Conservation (phyloP, 2,113 vertebrate species). For the Prionailurus viverrinus region DNA sequence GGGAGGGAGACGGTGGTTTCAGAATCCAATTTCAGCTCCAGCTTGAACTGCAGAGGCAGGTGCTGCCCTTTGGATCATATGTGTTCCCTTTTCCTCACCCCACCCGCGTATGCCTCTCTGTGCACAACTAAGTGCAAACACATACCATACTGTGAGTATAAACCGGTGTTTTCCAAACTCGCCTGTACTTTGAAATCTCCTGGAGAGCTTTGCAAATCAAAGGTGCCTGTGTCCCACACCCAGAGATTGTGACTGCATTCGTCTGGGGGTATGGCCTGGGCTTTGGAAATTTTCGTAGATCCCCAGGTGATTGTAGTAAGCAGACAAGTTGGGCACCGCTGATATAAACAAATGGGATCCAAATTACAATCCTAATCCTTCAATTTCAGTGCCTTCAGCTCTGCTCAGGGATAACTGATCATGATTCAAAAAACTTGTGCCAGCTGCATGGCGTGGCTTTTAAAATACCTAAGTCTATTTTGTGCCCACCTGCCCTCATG, state of each 20-base stretch:
- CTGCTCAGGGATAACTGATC: conserved; percentile 71
- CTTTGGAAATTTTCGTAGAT: neutral
- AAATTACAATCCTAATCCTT: conserved; percentile 72
- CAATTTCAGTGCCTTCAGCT: conserved; percentile 57
- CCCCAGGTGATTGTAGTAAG: neutral
- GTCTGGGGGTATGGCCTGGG: neutral
- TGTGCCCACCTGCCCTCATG: conserved; percentile 32
- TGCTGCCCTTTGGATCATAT: neutral
- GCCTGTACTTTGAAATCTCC: accelerated
- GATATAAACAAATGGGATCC: conserved; percentile 71
- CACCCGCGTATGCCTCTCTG: accelerated
- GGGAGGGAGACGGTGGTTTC: neutral
- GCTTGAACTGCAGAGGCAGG: neutral
- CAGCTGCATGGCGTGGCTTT: conserved; percentile 1
- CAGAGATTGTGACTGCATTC: neutral
- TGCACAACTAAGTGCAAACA: neutral
- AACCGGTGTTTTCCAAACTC: neutral
- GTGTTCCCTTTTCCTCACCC: neutral
- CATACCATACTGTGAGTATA: neutral
- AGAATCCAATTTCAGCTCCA: neutral
- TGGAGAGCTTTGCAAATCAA: neutral
- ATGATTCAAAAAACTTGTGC: conserved; percentile 48
- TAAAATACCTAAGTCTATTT: conserved; percentile 57
- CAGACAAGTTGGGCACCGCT: neutral
- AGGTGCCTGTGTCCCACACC: neutral